Base-by-base conservation (phyloP, 2,888 invertebrate species). In the Mellilla xanthometata region DNA sequence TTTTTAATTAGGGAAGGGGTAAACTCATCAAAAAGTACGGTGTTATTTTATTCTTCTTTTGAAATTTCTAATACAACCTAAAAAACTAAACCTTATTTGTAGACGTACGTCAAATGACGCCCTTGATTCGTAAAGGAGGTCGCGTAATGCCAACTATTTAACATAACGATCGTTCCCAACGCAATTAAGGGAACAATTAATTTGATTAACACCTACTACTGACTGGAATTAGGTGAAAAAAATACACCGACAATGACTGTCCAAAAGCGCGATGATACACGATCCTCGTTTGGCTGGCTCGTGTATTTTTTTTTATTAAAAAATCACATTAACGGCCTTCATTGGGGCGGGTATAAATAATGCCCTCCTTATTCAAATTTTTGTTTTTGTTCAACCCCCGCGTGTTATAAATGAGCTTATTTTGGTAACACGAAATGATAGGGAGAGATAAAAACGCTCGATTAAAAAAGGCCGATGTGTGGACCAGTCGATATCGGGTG, bases 241-340 rank as follows among this genome's bases (percentile, higher is more conserved):
- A 74, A 68, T 73, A 58, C 68, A 67, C 72, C 85, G 80, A 88
- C 88, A 88, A 88, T 88, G 87, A 87, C 86, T 86, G 87, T 83
- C 79, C 83, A 83, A 88, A 86, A 81, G 73, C 72, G 78, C 81
- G 87, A 88, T 89, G 89, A 89, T 89, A 89, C 88, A 89, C 81
- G 88, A 83, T 84, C 82, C 86, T 83, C 86, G 87, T 86, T 86
- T 82, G 81, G 85, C 76, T 73, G 76, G 81, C 66, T 76, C 77
- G 81, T 81, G 78, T 84, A 79, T 60, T 84, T 78, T 86, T 78
- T 87, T 82, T 84, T 83, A 81, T 80, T 81, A 84, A 88, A 88
- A 88, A 88, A 88, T 89, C 89, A 88, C 87, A 89, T 89, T 89
- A 89, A 87, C 89, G 82, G 79, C 86, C 85, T 87, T 88, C 88